These are phyloP conservation scores for Ischnus inquisitorius DNA, from an alignment of 2,888 invertebrate genomes.

Conservation along the genomic window DNA sequence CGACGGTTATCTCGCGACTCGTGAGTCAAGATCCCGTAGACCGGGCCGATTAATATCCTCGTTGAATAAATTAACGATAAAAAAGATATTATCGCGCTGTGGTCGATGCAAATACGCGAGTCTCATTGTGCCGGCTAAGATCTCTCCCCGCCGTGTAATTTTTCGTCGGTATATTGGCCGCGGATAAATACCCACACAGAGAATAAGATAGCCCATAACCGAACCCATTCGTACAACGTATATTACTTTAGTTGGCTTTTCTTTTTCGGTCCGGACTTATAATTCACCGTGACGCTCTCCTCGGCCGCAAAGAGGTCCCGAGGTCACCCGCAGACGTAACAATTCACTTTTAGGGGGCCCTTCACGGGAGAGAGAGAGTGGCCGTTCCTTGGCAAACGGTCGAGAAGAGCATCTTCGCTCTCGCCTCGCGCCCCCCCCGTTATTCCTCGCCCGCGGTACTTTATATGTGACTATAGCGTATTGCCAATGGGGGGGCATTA, in stretches of 20 bases:
- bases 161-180: constrained; percentile 44
- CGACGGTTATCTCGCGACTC: not conserved
- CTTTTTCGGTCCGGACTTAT: constrained; percentile 73
- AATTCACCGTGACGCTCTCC: constrained; percentile 79
- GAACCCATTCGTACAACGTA: constrained; percentile 34
- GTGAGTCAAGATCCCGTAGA: not conserved
- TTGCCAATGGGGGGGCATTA: constrained; percentile 76
- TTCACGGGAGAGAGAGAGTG: constrained; percentile 75
- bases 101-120: constrained; percentile 35
- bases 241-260: constrained; percentile 49
- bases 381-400: constrained; percentile 62
- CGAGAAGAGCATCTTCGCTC: constrained; percentile 66
- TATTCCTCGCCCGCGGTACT: constrained; percentile 50
- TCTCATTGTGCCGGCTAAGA: constrained; percentile 1
- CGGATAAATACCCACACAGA: constrained; percentile 7
- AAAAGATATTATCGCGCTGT: constrained; percentile 23
- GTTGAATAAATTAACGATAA: constrained; percentile 49
- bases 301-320: constrained; percentile 81
- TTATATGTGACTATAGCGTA: constrained; percentile 52
- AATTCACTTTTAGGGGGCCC: constrained; percentile 85
- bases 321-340: constrained; percentile 85
- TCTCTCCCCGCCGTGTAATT: not conserved
- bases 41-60: constrained; percentile 31
- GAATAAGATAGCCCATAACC: not conserved
- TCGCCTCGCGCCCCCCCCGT: constrained; percentile 68